A percentile compares a stretch with the other conserved stretches of the same genome.
Conservation (phyloP, 2,888 invertebrate species). For the Hypercompe scribonia region DNA sequence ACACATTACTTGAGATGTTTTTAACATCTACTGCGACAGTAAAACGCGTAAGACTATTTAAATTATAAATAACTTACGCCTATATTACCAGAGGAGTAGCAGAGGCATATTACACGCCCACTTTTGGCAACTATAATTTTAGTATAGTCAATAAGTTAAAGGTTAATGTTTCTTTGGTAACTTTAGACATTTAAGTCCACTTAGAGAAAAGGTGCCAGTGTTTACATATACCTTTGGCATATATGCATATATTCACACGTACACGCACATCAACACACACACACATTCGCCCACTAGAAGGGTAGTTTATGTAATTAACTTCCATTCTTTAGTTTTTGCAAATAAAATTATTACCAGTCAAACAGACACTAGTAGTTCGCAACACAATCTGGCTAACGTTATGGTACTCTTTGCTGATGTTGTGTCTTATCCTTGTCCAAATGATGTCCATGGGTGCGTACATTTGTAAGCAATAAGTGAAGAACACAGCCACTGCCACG, state of each 20-base stretch:
- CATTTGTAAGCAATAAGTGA: constrained; percentile 97
- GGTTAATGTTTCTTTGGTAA: background rate
- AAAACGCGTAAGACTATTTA: background rate
- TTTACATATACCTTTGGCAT: background rate
- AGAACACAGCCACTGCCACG: constrained; percentile 95
- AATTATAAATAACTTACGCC: too few species aligned
- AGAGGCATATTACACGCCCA: too few species aligned
- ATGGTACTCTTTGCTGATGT: constrained; percentile 72
- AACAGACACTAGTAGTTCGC: constrained; percentile 79
- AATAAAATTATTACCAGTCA: constrained; percentile 69
- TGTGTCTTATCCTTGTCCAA: constrained; percentile 89
- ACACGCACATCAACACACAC: background rate
- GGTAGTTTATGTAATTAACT: background rate
- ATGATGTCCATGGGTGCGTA: constrained; percentile 97
- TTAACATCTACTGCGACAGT: background rate
- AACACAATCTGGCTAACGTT: constrained; percentile 82
- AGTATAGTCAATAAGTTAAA: too few species aligned
- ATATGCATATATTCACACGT: background rate
- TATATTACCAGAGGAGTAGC: too few species aligned
- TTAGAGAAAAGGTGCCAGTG: background rate
- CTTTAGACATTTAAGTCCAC: too few species aligned
- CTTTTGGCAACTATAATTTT: too few species aligned
- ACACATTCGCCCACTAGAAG: too few species aligned
- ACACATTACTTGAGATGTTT: background rate
- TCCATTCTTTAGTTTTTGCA: background rate